These are phyloP conservation scores for Cuculus canorus DNA, from an alignment of 2,797 vertebrate genomes.

Conservation along the genomic window DNA sequence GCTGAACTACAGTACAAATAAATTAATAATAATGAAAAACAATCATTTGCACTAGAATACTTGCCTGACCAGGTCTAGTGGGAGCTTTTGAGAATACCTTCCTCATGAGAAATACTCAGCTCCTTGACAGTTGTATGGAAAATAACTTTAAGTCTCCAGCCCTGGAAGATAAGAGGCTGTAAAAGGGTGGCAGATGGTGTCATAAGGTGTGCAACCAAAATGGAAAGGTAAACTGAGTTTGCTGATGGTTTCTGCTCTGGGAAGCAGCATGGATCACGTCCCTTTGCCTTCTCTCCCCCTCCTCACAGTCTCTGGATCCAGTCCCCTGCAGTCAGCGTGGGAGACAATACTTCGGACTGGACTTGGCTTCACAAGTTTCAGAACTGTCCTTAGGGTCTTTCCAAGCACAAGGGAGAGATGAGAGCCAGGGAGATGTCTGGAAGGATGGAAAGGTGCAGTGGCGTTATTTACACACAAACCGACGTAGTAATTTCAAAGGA, in stretches of 20 bases:
- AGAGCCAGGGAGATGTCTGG: not conserved
- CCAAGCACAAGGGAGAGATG: not conserved
- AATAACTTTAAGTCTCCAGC: not conserved
- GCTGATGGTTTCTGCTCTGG: not conserved
- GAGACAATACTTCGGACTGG: not conserved
- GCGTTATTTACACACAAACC: constrained; percentile 66
- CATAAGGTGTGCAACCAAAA: not conserved
- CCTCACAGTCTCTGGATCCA: not conserved
- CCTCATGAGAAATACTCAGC: not conserved
- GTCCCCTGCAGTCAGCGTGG: not conserved
- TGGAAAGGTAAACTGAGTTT: not conserved
- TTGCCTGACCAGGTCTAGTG: not conserved
- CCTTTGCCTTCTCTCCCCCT: not conserved
- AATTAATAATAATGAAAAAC: not conserved
- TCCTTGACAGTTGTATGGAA: not conserved
- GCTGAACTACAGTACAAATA: constrained; percentile 26
- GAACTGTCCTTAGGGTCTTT: not conserved
- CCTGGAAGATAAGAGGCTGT: not conserved
- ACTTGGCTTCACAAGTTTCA: not conserved
- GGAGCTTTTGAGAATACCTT: not conserved
- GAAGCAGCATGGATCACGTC: not conserved
- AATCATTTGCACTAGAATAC: not conserved
- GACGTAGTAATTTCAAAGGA: not conserved
- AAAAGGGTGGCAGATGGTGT: not conserved
- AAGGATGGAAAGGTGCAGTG: not conserved